A percentile compares a stretch with the other conserved stretches of the same genome.
Evolutionary conservation across 2,888 invertebrate genomes (phyloP).

Genomic region (Catonia carolina): DNA sequence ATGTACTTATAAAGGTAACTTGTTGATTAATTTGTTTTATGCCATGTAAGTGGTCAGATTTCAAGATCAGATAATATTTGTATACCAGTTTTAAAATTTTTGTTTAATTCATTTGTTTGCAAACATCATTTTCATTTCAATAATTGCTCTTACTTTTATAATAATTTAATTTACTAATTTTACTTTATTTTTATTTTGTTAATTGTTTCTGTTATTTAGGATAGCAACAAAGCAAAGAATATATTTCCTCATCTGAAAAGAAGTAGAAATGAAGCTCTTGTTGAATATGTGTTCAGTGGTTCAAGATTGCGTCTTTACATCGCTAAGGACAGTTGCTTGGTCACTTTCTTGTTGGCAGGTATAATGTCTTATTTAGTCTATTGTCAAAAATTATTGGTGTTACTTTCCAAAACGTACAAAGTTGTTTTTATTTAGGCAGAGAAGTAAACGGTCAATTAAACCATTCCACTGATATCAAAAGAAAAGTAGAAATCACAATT

Average conservation of each 20-base stretch:
- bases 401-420: too few relatives aligned
- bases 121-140: too few relatives aligned
- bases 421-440: background rate
- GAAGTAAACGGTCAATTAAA: background rate
- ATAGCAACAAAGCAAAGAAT: conserved; percentile 78
- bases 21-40: too few relatives aligned
- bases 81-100: too few relatives aligned
- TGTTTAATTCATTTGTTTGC: too few relatives aligned
- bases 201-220: conserved; percentile 52
- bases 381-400: too few relatives aligned
- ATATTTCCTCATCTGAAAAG: conserved; percentile 91
- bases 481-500: background rate
- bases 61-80: too few relatives aligned
- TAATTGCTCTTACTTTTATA: too few relatives aligned
- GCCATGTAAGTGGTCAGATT: too few relatives aligned
- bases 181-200: background rate
- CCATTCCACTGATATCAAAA: background rate
- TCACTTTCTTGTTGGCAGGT: conserved; percentile 87
- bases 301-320: conserved; percentile 89
- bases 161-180: too few relatives aligned
- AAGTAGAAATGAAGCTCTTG: conserved; percentile 75
- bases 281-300: conserved; percentile 96
- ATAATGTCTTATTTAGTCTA: too few relatives aligned
- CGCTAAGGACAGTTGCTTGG: conserved; percentile 88
- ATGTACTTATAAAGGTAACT: too few relatives aligned